phyloP scores from a whole-genome alignment of 2,797 vertebrate species.

The Anguilla anguilla region DNA sequence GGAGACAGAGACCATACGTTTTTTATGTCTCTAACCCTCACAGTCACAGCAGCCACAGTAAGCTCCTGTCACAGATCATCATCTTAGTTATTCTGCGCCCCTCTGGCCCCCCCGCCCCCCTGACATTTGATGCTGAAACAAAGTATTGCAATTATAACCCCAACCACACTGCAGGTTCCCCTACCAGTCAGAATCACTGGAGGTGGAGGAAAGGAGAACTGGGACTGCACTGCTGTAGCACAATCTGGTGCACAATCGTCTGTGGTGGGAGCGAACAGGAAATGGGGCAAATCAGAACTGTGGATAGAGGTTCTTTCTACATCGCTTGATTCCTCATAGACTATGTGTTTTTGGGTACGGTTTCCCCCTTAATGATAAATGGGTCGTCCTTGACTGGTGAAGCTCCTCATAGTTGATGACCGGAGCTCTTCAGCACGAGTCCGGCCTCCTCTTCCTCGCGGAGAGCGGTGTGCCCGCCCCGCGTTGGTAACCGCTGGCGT shows the following conservation, averaged over 20 bases:
- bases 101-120: not conserved
- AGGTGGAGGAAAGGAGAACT: not conserved
- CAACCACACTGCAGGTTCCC: not conserved
- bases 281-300: not conserved
- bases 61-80: not conserved
- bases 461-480: not conserved
- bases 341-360: not conserved
- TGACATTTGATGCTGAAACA: not conserved
- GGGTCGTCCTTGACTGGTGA: not conserved
- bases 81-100: not conserved
- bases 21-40: not conserved
- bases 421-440: not conserved
- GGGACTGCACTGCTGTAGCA: not conserved
- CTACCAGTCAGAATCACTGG: not conserved
- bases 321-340: not conserved
- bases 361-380: not conserved
- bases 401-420: not conserved
- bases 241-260: not conserved
- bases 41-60: not conserved
- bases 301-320: not conserved
- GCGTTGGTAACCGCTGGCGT: slow-evolving; percentile 7
- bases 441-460: not conserved
- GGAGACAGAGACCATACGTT: not conserved
- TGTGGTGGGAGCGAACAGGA: not conserved
- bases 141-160: not conserved